A percentile compares a stretch with the other conserved stretches of the same genome.
Conservation (phyloP, 2,113 vertebrate species). For the Strigops habroptila region DNA sequence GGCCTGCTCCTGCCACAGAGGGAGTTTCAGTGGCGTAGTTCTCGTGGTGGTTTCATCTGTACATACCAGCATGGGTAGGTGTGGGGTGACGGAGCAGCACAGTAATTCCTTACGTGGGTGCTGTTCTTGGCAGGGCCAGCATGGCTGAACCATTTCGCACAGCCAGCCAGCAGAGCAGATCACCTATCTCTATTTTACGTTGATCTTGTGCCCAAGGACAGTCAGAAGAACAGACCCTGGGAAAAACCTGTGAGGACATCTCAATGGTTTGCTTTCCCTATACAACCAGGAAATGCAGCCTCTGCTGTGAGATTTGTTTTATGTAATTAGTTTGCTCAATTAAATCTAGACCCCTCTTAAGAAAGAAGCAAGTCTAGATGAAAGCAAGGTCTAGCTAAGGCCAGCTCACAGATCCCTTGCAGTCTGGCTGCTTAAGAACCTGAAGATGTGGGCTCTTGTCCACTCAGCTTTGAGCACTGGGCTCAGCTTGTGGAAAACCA, state of each 20-base stretch:
- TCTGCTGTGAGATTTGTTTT: constrained; percentile 8
- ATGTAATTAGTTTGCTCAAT: constrained; percentile 1
- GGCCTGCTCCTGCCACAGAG: constrained; percentile 21
- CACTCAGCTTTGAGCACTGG: neutral
- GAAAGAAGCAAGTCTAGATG: neutral
- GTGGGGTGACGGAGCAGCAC: neutral
- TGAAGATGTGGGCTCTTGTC: rapidly evolving
- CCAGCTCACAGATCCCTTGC: neutral
- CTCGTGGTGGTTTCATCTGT: constrained; percentile 24
- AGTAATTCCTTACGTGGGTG: constrained; percentile 32
- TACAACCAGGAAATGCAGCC: constrained; percentile 27
- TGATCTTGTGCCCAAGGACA: neutral
- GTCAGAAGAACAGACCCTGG: neutral
- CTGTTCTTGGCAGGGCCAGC: neutral
- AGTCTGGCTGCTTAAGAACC: neutral
- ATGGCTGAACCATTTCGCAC: rapidly evolving
- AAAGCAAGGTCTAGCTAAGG: neutral
- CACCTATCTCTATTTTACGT: neutral
- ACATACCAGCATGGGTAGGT: neutral
- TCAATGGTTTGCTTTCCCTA: neutral
- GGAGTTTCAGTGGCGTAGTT: neutral
- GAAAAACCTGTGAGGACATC: neutral
- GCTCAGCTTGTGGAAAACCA: neutral
- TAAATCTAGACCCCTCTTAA: constrained; percentile 38
- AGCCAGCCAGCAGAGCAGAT: neutral